Conservation (phyloP, 2,888 invertebrate genomes). For the Ptychoptera contaminata region DNA sequence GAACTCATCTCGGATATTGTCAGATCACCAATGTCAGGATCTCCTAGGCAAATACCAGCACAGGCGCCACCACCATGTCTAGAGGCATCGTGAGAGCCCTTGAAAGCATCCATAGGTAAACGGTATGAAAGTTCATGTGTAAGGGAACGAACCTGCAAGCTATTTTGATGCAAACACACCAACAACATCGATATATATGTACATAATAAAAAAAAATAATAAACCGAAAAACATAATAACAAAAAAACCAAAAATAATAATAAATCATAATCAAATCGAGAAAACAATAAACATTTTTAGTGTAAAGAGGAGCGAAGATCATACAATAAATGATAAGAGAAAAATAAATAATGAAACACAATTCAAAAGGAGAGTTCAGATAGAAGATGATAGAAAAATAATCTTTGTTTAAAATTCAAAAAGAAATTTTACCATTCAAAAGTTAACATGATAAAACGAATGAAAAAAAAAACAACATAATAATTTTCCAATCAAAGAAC, state of each 20-base stretch:
- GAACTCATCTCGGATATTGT: slow-evolving; percentile 83
- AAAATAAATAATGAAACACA: too few species aligned
- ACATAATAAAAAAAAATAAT: slow-evolving; percentile 8
- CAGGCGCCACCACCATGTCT: slow-evolving; percentile 28
- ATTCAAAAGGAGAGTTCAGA: too few species aligned
- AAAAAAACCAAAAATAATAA: slow-evolving; percentile 9
- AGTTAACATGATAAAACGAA: too few species aligned
- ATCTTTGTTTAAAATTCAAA: too few species aligned
- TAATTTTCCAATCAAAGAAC: too few species aligned
- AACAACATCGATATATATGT: slow-evolving; percentile 6
- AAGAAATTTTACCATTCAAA: too few species aligned
- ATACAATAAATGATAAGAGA: not conserved
- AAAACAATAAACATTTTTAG: slow-evolving; percentile 5
- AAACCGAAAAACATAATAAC: slow-evolving; percentile 8
- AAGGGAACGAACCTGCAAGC: slow-evolving; percentile 42
- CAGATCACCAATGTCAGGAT: slow-evolving; percentile 79
- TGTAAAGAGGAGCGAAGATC: slow-evolving; percentile 2
- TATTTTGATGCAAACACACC: slow-evolving; percentile 30
- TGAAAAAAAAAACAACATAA: too few species aligned
- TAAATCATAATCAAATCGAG: slow-evolving; percentile 3
- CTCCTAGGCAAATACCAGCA: slow-evolving; percentile 40
- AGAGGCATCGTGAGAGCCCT: slow-evolving; percentile 34
- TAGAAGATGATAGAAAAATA: too few species aligned
- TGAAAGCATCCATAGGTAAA: slow-evolving; percentile 59
- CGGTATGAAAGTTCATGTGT: slow-evolving; percentile 59